These are phyloP conservation scores for Lepidocolaptes lacrymiger DNA, from an alignment of 2,797 vertebrate species.

Conservation along the genomic window DNA sequence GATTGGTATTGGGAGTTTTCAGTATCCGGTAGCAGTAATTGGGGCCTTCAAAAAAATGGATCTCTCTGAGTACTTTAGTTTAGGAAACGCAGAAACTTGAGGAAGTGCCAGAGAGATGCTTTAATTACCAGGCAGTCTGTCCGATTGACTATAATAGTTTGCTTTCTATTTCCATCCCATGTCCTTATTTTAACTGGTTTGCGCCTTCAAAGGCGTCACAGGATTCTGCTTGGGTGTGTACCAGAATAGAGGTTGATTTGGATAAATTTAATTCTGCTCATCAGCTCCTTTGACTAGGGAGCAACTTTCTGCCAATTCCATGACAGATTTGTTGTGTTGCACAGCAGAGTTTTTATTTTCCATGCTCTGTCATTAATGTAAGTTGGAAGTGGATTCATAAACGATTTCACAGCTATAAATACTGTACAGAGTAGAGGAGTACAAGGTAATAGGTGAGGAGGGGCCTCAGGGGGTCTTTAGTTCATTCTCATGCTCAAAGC, in stretches of 20 bases:
- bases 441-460: neutral
- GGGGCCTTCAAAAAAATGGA: neutral
- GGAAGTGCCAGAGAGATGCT: slow-evolving; percentile 3
- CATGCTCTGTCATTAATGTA: neutral
- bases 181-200: slow-evolving; percentile 55
- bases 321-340: slow-evolving; percentile 2
- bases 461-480: neutral
- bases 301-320: slow-evolving; percentile 42
- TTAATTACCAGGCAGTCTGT: slow-evolving; percentile 50
- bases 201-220: slow-evolving; percentile 34
- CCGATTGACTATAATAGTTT: slow-evolving; percentile 30
- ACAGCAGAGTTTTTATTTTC: neutral
- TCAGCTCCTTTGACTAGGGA: slow-evolving; percentile 54
- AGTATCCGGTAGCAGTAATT: neutral
- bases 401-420: neutral
- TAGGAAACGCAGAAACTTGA: slow-evolving; percentile 9
- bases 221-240: slow-evolving; percentile 39
- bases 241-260: slow-evolving; percentile 46
- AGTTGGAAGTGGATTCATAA: neutral
- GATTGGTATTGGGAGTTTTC: neutral
- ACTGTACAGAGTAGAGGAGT: neutral
- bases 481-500: neutral
- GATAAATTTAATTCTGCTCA: slow-evolving; percentile 60
- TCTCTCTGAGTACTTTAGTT: neutral
- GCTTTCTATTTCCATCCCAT: neutral